A percentile compares a stretch with the other conserved stretches of the same genome.
Conservation (phyloP, 2,888 invertebrate genomes). For the Macaria notata region DNA sequence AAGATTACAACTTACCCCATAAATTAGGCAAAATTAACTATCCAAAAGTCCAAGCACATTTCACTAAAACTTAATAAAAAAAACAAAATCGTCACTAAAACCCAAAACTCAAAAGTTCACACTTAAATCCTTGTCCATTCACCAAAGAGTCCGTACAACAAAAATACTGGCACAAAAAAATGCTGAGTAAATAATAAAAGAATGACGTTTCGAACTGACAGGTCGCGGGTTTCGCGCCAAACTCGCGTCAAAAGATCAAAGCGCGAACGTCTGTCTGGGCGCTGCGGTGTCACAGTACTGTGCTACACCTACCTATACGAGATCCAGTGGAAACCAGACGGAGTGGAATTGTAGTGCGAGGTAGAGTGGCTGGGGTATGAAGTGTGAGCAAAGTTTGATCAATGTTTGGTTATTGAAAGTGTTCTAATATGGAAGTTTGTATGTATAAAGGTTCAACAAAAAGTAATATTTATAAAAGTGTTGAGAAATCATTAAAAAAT, state of each 20-base stretch:
- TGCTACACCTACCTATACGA: constrained; percentile 28
- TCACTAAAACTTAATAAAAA: background rate
- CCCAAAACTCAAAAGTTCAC: background rate
- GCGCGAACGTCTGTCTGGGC: constrained; percentile 42
- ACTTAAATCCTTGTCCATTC: constrained; percentile 8
- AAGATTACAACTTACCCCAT: constrained; percentile 13
- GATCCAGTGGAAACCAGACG: constrained; percentile 25
- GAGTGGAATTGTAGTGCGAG: constrained; percentile 16
- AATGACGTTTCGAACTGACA: constrained; percentile 32
- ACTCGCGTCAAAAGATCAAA: constrained; percentile 38
- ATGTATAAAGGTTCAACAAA: too few species aligned
- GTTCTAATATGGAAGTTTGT: too few species aligned
- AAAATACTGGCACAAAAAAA: constrained; percentile 13
- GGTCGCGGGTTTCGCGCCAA: constrained; percentile 31
- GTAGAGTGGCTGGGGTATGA: too few species aligned
- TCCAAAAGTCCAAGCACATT: constrained; percentile 3
- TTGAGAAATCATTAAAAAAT: too few species aligned
- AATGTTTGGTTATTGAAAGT: too few species aligned
- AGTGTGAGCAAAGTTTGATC: too few species aligned
- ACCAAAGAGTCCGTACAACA: constrained; percentile 9
- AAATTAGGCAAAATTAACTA: background rate
- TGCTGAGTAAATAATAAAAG: constrained; percentile 11
- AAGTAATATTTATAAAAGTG: too few species aligned
- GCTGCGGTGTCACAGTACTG: constrained; percentile 50
- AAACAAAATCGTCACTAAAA: background rate